Conservation (phyloP, 23 tunicate species). For the Trididemnum clinides region DNA sequence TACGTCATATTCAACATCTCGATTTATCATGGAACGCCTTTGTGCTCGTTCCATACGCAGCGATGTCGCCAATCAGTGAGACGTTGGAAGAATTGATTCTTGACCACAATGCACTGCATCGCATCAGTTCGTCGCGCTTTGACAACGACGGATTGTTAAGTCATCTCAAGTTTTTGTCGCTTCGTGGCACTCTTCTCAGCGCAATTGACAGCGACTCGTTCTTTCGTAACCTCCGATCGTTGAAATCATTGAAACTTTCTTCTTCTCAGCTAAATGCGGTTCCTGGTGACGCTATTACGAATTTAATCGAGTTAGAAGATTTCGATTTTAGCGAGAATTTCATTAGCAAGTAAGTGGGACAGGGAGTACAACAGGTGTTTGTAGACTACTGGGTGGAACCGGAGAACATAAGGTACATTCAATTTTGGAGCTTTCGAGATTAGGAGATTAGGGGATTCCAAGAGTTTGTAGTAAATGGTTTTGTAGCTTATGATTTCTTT, state of each 20-base stretch:
- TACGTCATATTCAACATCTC: neutral
- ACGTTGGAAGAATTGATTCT: neutral
- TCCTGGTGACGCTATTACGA: neutral
- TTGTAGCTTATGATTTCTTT: too few species aligned
- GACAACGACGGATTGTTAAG: neutral
- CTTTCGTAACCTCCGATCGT: neutral
- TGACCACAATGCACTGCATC: neutral
- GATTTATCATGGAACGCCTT: neutral
- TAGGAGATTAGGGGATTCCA: too few species aligned
- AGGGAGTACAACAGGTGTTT: neutral
- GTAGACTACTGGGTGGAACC: too few species aligned
- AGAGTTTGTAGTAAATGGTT: too few species aligned
- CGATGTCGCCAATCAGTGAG: neutral
- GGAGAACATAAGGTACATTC: too few species aligned
- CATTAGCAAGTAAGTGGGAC: neutral
- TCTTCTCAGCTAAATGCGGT: neutral
- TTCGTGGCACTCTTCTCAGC: neutral
- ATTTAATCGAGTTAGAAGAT: neutral
- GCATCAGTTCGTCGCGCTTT: neutral
- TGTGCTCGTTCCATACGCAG: neutral
- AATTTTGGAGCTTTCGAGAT: too few species aligned
- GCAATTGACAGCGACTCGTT: neutral
- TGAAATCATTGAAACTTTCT: neutral
- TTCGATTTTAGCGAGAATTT: neutral
- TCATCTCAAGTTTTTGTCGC: neutral